Base-by-base conservation (phyloP, 2,888 invertebrate species). In the Eupeodes luniger region DNA sequence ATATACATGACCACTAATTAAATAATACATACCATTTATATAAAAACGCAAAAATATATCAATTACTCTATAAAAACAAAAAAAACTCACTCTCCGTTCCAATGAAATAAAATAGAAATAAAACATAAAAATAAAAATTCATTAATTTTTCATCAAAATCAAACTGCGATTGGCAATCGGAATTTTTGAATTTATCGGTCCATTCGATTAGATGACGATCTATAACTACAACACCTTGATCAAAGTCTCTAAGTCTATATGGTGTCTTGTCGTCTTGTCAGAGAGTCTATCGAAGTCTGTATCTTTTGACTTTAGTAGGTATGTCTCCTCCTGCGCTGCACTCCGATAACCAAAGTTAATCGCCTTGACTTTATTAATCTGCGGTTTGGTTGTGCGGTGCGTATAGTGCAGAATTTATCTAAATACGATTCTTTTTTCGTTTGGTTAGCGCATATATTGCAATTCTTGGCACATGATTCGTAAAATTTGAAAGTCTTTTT, bases 401-500 rank as follows among this genome's bases (percentile, higher is more conserved):
- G 27, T 27, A 27, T 44, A 57, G 40, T 10, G 47, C 69, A 79
- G 75, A 83, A 66, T 82, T 70, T 59, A 72, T 72, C 47, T 53
- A 51, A 47, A 69, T 82, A 3, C 2, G 62, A 78, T 78, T 82
- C 70, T 64, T 62, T 47, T 69, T 69, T 6, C 34, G 44, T 49
- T 69, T 6, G 44, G 44, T 49, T 34, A 61, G 44, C 14, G 27
- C 55, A n/a, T 27, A 74, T 69, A 78, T 78, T 51, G 47, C 67
- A 78, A 70, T 86, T 86, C 78, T 78, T 82, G 51, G 81, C 85
- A 86, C 85, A 72, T 86, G 81, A 57, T 69, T 49, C n/a, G 51
- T n/a, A 75, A 82, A 81, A 82, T 78, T 82, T 77, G 85, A 86
- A 86, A 86, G 85, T 86, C 59, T 85, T 66, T 76, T 76, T 70